These are phyloP conservation scores for Creontiades dilutus DNA, from an alignment of 2,888 invertebrate genomes.

Conservation along the genomic window DNA sequence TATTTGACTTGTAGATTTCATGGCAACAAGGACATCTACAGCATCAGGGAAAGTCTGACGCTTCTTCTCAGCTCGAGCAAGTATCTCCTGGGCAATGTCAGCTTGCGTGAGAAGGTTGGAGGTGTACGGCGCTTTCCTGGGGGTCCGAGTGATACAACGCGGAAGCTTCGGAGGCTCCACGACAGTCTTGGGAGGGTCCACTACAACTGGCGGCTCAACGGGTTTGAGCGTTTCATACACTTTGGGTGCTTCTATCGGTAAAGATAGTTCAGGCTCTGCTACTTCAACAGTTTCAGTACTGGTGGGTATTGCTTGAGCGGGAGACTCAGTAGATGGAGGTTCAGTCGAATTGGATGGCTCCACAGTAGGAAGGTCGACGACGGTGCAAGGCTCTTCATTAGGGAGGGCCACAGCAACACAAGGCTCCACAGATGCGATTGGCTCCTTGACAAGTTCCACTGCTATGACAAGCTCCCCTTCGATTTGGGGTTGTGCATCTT, in stretches of 20 bases:
- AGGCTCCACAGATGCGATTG: neutral
- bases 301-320: too few relatives aligned
- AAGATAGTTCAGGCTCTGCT: neutral
- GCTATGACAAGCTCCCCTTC: neutral
- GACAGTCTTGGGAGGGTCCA: neutral
- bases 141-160: conserved; percentile 40
- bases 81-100: conserved; percentile 81
- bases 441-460: neutral
- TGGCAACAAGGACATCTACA: conserved; percentile 80
- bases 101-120: conserved; percentile 81
- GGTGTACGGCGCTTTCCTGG: conserved; percentile 68
- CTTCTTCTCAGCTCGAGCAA: conserved; percentile 80
- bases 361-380: neutral
- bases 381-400: neutral
- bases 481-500: neutral
- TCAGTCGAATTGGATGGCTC: neutral
- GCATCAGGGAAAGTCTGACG: conserved; percentile 79
- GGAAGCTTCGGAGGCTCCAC: neutral
- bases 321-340: neutral
- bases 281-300: too few relatives aligned
- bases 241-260: neutral
- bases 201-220: neutral
- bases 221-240: neutral
- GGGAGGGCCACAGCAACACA: neutral
- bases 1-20: conserved; percentile 79